Conservation (phyloP, 2,113 vertebrate species). For the Pholis gunnellus region DNA sequence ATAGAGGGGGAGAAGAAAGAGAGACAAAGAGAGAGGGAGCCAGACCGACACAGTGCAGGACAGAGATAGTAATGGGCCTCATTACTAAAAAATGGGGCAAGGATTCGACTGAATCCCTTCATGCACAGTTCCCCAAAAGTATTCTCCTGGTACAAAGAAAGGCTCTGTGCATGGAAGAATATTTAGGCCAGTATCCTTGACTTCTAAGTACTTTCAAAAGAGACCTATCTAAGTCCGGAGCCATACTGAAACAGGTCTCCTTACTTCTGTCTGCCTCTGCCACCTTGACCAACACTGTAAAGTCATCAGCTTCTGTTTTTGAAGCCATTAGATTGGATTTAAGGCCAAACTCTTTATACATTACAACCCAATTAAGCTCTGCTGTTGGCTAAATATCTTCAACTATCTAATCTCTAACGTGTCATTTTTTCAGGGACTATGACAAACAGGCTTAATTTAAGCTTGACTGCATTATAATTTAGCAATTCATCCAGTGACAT, state of each 20-base stretch:
- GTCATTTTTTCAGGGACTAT: constrained; percentile 3
- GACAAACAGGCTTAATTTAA: constrained; percentile 24
- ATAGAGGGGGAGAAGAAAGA: constrained; percentile 21
- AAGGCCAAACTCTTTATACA: not conserved
- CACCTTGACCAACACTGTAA: constrained; percentile 1
- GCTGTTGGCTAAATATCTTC: not conserved
- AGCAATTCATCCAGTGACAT: not conserved
- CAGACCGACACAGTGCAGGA: constrained; percentile 47
- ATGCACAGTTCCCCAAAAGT: constrained; percentile 53
- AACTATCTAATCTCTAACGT: not conserved
- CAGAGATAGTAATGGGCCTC: constrained; percentile 59
- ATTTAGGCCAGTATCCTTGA: constrained; percentile 63
- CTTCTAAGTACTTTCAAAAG: constrained; percentile 37
- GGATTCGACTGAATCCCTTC: constrained; percentile 45
- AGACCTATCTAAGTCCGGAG: constrained; percentile 23
- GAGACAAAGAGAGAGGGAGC: constrained; percentile 24
- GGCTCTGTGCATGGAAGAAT: constrained; percentile 41
- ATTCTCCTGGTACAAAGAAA: constrained; percentile 66
- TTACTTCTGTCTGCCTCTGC: not conserved
- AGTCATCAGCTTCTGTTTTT: not conserved
- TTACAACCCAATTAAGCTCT: not conserved
- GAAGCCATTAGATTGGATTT: not conserved
- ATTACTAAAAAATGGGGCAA: constrained; percentile 71
- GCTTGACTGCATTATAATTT: not conserved
- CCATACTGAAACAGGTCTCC: constrained; percentile 5